Evolutionary conservation across 2,113 vertebrate genomes (phyloP).

Genomic region (Tyrannus savana): DNA sequence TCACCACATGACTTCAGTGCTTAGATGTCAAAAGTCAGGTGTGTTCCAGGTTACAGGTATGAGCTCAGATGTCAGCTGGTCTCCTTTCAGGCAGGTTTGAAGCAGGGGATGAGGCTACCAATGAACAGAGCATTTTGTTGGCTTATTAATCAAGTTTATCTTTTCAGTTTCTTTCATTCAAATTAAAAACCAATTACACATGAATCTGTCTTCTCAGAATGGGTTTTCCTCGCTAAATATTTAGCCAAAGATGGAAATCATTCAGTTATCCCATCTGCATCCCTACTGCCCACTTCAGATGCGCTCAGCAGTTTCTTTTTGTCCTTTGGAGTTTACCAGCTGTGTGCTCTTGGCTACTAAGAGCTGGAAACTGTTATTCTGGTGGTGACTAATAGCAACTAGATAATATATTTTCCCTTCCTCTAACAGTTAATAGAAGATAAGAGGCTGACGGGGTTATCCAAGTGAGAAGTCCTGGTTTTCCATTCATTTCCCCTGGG

Average conservation of each 20-base stretch:
- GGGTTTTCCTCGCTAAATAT: background rate
- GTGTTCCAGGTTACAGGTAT: background rate
- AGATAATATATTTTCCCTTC: background rate
- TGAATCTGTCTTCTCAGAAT: background rate
- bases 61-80: background rate
- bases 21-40: background rate
- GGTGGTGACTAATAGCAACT: background rate
- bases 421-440: background rate
- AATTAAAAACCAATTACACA: background rate
- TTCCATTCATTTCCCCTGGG: background rate
- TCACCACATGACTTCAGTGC: background rate
- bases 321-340: background rate
- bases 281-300: background rate
- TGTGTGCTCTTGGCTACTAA: background rate
- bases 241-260: background rate
- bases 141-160: background rate
- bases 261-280: background rate
- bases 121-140: background rate
- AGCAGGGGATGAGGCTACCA: background rate
- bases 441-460: slow-evolving; percentile 1
- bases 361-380: background rate
- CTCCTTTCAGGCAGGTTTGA: background rate
- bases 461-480: slow-evolving; percentile 6
- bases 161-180: background rate
- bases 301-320: background rate